phyloP scores from a whole-genome alignment of 1,140 invertebrate genomes.

The Calephelis nemesis region DNA sequence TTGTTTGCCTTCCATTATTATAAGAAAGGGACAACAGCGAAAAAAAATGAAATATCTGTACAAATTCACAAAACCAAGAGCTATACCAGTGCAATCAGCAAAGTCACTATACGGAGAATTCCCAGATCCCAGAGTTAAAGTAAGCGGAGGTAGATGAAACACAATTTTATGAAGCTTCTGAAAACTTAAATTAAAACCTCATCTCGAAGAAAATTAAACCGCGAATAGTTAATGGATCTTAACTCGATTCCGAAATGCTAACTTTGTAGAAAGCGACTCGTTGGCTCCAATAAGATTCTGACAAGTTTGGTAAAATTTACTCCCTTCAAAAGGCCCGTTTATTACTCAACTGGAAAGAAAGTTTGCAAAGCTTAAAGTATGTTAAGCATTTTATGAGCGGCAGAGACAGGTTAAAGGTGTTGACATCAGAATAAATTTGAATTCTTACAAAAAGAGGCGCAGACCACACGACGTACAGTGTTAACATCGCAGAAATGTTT shows the following conservation, averaged over 20 bases:
- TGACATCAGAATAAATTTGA: neutral
- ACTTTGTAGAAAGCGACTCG: slow-evolving; percentile 55
- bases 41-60: too few relatives aligned
- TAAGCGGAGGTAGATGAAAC: slow-evolving; percentile 31
- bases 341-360: slow-evolving; percentile 11
- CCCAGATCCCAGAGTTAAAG: slow-evolving; percentile 1
- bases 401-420: neutral
- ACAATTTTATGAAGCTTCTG: slow-evolving; percentile 34
- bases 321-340: slow-evolving; percentile 21
- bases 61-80: too few relatives aligned
- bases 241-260: slow-evolving; percentile 64
- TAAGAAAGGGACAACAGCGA: too few relatives aligned
- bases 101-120: too few relatives aligned
- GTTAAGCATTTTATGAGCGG: neutral
- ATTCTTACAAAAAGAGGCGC: neutral
- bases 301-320: slow-evolving; percentile 56
- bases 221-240: slow-evolving; percentile 67
- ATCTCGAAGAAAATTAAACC: slow-evolving; percentile 66
- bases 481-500: too few relatives aligned
- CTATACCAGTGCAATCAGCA: too few relatives aligned
- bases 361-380: neutral
- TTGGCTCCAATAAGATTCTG: slow-evolving; percentile 59
- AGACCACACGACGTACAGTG: too few relatives aligned
- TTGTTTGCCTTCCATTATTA: too few relatives aligned
- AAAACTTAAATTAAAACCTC: slow-evolving; percentile 58